Base-by-base conservation (phyloP, 1,140 invertebrate genomes). In the Tetranychus cinnabarinus region DNA sequence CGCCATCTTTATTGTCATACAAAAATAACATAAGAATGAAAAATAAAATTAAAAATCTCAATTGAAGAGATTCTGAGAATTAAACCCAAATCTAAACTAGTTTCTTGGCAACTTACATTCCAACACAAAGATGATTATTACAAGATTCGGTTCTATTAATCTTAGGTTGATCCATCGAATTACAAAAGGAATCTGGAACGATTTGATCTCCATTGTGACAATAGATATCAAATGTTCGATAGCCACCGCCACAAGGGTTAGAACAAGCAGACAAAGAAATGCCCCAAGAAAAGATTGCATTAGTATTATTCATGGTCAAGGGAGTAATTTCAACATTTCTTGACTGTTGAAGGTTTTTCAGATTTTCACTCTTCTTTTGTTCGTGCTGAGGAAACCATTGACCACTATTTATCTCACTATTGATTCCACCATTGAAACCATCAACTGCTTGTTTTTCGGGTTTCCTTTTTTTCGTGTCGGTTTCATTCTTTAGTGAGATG, bases 111-210 rank as follows among this genome's bases (percentile, higher is more conserved):
- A 57, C 60, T 60, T 63, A 67, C 66, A 60, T 66, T 62, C 65
- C 66, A n/a, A 54, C 42, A 59, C 66, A 67, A 12, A 62, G 60
- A 12, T 64, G 63, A 35, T 48, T 45, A 42, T 66, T 67, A 47
- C 66, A 67, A 13, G 59, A 50, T 58, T 63, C 62, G 45, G 62
- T 61, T 52, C 58, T 64, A 39, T 63, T 45, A 23, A 63, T 42
- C 39, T 42, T 42, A 10, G 66, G 66, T 57, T 67, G 65, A 3
- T 54, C 61, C 8, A 57, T 8, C n/a, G 34, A 35, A 33, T 63
- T 59, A 50, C 66, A 67, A 48, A 66, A 62, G 3, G 35, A 37
- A 45, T 66, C 63, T 1, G 64, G 60, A 2, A 67, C 65, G 0
- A 56, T 59, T 42, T 5, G 5, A 42, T 42, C 5, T 42, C 39